phyloP scores from a whole-genome alignment of 2,113 vertebrate genomes.

The Ursus arctos region DNA sequence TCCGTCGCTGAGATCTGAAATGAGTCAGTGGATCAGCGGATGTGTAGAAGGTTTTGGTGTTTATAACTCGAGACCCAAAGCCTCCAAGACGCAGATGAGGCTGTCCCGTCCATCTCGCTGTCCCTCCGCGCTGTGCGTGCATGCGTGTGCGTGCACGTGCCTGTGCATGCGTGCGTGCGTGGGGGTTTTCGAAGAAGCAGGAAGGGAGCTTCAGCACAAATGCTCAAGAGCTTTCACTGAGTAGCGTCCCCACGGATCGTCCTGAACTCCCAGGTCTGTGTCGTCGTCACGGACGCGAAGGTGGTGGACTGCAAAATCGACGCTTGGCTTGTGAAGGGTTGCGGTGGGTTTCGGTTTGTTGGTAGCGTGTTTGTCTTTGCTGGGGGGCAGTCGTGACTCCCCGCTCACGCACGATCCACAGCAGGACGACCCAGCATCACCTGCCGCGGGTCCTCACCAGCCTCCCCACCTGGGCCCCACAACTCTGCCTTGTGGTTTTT shows the following conservation, averaged over 20 bases:
- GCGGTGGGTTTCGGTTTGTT: too few species aligned
- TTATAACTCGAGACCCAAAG: background rate
- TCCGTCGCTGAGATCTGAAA: background rate
- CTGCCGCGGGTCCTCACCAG: background rate
- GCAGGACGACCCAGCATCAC: background rate
- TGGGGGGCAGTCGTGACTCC: background rate
- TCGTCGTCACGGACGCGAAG: background rate
- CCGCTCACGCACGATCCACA: background rate
- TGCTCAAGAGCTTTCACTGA: background rate
- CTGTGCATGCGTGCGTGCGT: background rate
- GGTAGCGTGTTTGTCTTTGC: background rate
- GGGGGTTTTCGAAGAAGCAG: conserved; percentile 13
- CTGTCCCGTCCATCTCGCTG: background rate
- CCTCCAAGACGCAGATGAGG: conserved; percentile 58
- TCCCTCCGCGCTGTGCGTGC: background rate
- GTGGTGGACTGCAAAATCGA: fast-evolving
- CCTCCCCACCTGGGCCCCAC: background rate
- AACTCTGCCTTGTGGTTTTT: background rate
- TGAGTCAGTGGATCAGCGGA: background rate
- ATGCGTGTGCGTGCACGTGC: background rate
- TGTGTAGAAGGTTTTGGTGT: conserved; percentile 26
- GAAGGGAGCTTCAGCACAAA: background rate
- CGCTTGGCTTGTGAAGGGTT: background rate
- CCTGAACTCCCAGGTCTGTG: background rate
- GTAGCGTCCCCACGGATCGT: background rate